Conservation (phyloP, 2,113 vertebrate genomes). For the Thomomys bottae region DNA sequence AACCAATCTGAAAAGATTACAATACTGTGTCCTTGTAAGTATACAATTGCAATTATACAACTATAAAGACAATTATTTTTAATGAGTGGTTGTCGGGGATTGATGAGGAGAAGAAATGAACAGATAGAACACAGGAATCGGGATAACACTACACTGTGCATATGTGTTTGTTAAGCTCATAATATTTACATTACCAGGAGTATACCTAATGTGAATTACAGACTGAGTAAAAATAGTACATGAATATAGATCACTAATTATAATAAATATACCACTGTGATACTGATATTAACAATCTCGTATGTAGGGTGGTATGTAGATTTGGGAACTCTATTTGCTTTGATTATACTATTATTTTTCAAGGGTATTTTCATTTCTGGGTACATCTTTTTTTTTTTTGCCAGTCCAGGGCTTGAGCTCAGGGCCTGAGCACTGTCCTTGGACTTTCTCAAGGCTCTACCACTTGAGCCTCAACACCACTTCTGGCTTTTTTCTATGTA, state of each 20-base stretch:
- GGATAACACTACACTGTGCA: neutral
- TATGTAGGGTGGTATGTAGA: neutral
- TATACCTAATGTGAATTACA: neutral
- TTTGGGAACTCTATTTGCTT: no score
- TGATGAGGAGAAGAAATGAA: neutral
- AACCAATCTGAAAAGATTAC: no score
- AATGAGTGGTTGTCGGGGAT: neutral
- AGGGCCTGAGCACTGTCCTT: no score
- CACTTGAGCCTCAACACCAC: no score
- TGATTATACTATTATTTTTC: no score
- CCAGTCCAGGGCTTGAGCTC: no score
- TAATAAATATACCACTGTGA: neutral
- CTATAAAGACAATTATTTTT: neutral
- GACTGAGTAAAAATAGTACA: neutral
- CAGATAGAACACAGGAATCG: neutral
- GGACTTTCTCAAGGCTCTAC: no score
- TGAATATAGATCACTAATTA: neutral
- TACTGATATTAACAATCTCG: neutral
- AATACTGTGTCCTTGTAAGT: neutral
- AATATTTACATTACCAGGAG: neutral
- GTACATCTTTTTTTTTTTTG: no score
- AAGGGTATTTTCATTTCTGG: no score
- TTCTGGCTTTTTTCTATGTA: no score
- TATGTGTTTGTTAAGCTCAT: neutral
- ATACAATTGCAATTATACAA: neutral